Conservation (phyloP, 2,797 vertebrate genomes). For the Morus bassanus region DNA sequence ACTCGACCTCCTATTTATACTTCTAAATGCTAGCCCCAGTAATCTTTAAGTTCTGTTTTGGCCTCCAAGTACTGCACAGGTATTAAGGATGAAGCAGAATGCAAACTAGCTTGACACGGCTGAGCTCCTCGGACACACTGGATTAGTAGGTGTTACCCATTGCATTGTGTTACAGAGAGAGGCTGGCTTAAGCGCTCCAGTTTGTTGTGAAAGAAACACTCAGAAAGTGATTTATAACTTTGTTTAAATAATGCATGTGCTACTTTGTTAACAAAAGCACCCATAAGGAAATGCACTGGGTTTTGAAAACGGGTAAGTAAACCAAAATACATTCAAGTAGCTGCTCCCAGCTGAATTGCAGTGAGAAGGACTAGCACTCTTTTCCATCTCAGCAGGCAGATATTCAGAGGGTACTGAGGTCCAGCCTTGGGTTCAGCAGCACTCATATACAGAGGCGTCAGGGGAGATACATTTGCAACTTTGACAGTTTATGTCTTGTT, state of each 20-base stretch:
- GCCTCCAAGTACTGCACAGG: not conserved
- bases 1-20: not conserved
- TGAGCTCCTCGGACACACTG: not conserved
- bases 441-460: not conserved
- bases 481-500: not conserved
- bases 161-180: not conserved
- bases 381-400: not conserved
- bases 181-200: rapidly evolving
- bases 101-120: not conserved
- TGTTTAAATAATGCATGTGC: not conserved
- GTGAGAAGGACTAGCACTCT: not conserved
- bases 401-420: not conserved
- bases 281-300: not conserved
- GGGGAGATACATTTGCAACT: not conserved
- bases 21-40: not conserved
- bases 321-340: not conserved
- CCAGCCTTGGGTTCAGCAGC: not conserved
- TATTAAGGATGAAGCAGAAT: not conserved
- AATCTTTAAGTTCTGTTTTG: not conserved
- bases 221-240: not conserved
- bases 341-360: not conserved
- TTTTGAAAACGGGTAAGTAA: not conserved
- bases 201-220: not conserved
- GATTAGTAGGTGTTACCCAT: not conserved
- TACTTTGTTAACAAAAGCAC: not conserved